phyloP scores from a whole-genome alignment of 2,113 vertebrate genomes.

The Cnemophilus loriae region DNA sequence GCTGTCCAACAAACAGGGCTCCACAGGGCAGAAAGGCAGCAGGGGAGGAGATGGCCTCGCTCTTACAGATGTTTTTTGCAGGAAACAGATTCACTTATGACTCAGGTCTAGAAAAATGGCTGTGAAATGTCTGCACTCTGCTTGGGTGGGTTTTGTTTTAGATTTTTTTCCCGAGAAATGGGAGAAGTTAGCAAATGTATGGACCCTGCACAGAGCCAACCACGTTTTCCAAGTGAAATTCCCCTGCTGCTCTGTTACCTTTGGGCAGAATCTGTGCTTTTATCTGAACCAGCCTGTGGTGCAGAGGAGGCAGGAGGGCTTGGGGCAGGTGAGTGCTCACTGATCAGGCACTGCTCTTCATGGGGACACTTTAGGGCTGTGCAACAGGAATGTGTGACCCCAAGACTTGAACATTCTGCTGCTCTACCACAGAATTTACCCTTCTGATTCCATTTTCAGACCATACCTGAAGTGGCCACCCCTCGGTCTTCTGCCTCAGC shows the following conservation, averaged over 20 bases:
- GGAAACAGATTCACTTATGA: neutral
- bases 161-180: neutral
- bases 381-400: neutral
- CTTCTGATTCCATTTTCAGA: neutral
- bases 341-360: neutral
- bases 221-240: neutral
- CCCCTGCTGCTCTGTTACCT: neutral
- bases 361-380: neutral
- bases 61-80: too few species aligned
- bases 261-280: neutral
- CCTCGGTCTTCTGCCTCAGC: neutral
- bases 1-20: neutral
- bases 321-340: neutral
- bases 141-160: neutral
- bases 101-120: neutral
- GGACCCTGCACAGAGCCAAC: neutral
- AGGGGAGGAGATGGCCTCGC: neutral
- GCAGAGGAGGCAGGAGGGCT: neutral
- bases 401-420: neutral
- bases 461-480: neutral
- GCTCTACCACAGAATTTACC: neutral
- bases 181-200: neutral
- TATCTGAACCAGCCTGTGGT: neutral
- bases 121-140: neutral
- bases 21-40: neutral